Evolutionary conservation across 53 echinoderm and acorn worm genomes (phyloP), one percentile per base, ranked within the genome.

Genomic region (Echinarachnius parma): DNA sequence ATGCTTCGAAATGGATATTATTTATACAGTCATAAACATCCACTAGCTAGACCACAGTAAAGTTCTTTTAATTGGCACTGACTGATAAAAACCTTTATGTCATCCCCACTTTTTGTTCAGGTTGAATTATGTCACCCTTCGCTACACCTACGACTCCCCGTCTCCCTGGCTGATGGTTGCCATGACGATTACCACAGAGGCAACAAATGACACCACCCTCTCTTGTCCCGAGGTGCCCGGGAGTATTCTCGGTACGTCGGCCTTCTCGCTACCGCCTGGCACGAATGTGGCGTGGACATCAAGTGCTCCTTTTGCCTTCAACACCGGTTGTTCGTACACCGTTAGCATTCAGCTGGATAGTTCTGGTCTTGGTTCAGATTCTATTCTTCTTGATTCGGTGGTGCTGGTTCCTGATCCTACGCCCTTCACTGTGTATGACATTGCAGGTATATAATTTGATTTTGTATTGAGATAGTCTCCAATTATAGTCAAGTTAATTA

Each of bases 381-480:
- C 66, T 28, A 78, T 98, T 36, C 55, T 78, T n/a, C 79, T 91
- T 18, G 98, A 98, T 60, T 56, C 75, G 13, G 44, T 98, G 20
- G 63, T 91, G 23, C 16, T 98, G 22, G 30, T 98, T 36, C 91
- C 91, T 23, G 75, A 78, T 34, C 59, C 67, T 2, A 62, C 53
- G 31, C 37, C 77, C 46, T 85, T 82, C 28, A 59, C 80, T 27
- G 86, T 81, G 37, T 92, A 79, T 55, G 48, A 65, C 24, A 62
- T 64, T 34, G 88, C 85, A 63, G 88, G 98, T 98, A 26, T 64
- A 84, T 37, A 5, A n/a, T n/a, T n/a, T n/a, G n/a, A n/a, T n/a
- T n/a, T n/a, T n/a, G n/a, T n/a, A n/a, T n/a, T n/a, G n/a, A n/a
- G n/a, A n/a, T n/a, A n/a, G n/a, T n/a, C n/a, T n/a, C n/a, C n/a